Conservation (phyloP, 2,113 vertebrate species). For the Lonchura striata region DNA sequence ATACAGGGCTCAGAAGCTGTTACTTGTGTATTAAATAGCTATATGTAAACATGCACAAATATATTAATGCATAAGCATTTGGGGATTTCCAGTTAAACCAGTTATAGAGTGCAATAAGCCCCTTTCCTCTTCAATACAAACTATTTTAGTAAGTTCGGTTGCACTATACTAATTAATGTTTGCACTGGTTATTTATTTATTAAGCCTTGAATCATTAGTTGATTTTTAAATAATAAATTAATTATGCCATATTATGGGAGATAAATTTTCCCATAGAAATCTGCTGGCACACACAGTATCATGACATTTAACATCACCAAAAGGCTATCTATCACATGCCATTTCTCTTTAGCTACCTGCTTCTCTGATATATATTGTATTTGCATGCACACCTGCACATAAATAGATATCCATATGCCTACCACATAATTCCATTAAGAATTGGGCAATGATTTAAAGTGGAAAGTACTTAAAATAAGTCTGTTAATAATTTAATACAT, state of each 20-base stretch:
- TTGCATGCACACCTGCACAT: slow-evolving; percentile 53
- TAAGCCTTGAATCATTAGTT: background rate
- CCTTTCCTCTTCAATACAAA: background rate
- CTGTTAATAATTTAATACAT: background rate
- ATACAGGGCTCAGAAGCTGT: background rate
- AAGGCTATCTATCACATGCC: background rate
- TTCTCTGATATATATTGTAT: slow-evolving; percentile 6
- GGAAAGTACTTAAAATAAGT: background rate
- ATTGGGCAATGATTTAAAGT: background rate
- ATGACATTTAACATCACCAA: background rate
- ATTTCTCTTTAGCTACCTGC: background rate
- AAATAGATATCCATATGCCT: slow-evolving; percentile 26
- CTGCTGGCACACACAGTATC: background rate
- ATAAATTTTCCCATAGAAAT: background rate
- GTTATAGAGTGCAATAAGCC: background rate
- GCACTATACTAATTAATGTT: background rate
- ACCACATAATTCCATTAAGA: background rate
- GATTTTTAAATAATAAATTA: background rate
- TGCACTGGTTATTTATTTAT: background rate
- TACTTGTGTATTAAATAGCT: background rate
- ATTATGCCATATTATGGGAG: background rate
- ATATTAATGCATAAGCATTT: background rate
- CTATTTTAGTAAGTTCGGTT: background rate
- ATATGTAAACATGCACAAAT: background rate
- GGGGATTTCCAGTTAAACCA: background rate